These are phyloP conservation scores for Mionectes olivaceus DNA, from an alignment of 2,797 vertebrate species.

Conservation along the genomic window DNA sequence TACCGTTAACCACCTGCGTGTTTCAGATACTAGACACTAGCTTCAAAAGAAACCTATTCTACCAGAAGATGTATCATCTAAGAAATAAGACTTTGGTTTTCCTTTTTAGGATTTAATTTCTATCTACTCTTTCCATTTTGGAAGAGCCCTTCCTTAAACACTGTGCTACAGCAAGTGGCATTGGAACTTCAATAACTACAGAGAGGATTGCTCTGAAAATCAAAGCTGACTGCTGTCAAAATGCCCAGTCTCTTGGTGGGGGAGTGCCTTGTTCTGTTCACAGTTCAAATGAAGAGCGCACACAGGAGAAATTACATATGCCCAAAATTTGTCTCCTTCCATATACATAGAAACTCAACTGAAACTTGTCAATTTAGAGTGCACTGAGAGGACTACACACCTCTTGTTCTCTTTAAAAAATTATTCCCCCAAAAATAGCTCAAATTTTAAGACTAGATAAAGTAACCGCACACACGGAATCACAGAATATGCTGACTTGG, in stretches of 20 bases:
- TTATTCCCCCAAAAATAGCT: background rate
- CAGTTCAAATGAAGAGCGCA: background rate
- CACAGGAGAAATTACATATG: background rate
- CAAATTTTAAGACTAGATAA: background rate
- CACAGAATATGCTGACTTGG: background rate
- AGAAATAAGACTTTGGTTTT: background rate
- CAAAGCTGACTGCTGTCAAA: background rate
- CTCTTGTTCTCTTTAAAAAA: background rate
- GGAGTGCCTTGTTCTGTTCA: background rate
- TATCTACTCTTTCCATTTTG: background rate
- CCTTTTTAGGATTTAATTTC: background rate
- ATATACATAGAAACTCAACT: background rate
- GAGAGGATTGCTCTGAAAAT: background rate
- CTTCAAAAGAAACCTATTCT: background rate
- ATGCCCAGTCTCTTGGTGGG: fast-evolving
- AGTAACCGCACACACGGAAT: background rate
- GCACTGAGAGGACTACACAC: background rate
- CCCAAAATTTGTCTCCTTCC: background rate
- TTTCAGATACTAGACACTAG: background rate
- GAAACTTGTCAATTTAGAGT: background rate
- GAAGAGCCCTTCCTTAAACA: background rate
- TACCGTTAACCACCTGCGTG: background rate
- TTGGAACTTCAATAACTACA: background rate
- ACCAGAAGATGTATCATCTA: background rate
- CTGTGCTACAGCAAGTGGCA: background rate